Evolutionary conservation across 2,113 vertebrate genomes (phyloP).

Genomic region (Myrmophylax atrothorax): DNA sequence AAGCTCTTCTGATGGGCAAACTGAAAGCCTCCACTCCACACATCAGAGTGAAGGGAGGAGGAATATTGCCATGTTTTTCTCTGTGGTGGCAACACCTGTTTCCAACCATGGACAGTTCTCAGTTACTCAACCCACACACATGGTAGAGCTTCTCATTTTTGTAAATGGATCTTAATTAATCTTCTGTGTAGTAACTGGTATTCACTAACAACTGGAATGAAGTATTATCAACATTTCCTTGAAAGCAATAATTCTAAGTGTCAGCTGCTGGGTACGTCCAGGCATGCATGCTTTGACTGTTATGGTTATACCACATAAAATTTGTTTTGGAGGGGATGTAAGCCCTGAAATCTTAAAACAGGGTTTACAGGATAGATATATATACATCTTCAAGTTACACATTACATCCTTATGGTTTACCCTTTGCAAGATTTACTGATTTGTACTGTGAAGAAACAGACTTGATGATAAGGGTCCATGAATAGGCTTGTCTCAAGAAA

Average conservation of each 20-base stretch:
- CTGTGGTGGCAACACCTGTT: background rate
- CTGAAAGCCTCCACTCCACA: background rate
- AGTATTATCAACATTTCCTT: background rate
- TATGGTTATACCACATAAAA: background rate
- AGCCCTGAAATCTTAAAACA: background rate
- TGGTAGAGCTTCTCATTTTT: background rate
- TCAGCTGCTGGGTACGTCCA: background rate
- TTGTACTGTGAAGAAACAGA: background rate
- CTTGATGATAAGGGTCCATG: background rate
- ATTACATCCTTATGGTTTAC: background rate
- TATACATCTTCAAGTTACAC: background rate
- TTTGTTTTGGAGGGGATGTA: background rate
- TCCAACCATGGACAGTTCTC: background rate
- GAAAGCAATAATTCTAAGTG: background rate
- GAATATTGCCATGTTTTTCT: background rate
- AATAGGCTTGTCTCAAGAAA: background rate
- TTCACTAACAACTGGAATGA: background rate
- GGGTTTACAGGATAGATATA: background rate
- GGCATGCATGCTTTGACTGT: background rate
- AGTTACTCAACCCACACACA: background rate
- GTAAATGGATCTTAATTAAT: background rate
- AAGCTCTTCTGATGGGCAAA: background rate
- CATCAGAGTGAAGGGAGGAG: background rate
- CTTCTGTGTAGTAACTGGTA: background rate
- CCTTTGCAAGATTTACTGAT: background rate